A percentile compares a stretch with the other conserved stretches of the same genome.
Evolutionary conservation across 64 coral and sea anemone species (phyloP).

Genomic region (Hydrozoanthus tunicans): DNA sequence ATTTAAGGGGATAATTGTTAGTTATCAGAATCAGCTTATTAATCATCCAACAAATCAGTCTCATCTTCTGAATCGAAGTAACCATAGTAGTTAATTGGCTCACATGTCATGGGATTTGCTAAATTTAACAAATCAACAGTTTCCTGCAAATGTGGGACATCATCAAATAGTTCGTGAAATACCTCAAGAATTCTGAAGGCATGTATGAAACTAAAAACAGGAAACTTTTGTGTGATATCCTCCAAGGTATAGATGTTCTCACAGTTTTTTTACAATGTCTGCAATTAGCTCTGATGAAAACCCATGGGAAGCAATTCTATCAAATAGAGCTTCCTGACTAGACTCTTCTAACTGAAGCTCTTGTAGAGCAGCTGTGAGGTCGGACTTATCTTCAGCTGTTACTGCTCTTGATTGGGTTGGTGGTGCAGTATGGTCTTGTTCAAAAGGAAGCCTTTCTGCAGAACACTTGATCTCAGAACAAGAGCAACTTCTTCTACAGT

Average conservation of each 20-base stretch:
- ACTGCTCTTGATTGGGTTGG: neutral
- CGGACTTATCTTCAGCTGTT: neutral
- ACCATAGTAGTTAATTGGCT: neutral
- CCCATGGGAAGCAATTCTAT: neutral
- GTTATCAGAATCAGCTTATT: neutral
- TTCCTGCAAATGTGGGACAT: neutral
- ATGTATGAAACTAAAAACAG: constrained; percentile 34
- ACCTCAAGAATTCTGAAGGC: constrained; percentile 22
- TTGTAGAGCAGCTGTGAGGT: neutral
- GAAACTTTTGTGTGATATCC: constrained; percentile 4
- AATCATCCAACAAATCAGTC: neutral
- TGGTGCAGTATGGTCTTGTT: neutral
- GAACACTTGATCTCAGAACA: neutral
- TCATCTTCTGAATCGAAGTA: constrained; percentile 14
- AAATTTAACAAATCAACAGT: neutral
- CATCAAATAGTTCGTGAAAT: constrained; percentile 47
- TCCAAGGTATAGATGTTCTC: neutral
- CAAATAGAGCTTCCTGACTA: neutral
- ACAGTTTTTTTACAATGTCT: constrained; percentile 4
- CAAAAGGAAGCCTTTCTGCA: constrained; percentile 9
- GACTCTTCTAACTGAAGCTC: neutral
- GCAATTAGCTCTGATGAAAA: constrained; percentile 21
- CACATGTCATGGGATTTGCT: neutral
- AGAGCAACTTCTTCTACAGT: neutral
- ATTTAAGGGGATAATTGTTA: neutral